A percentile compares a stretch with the other conserved stretches of the same genome.
phyloP scores from a whole-genome alignment of 2,888 invertebrate genomes.

The Archips crataeganus region DNA sequence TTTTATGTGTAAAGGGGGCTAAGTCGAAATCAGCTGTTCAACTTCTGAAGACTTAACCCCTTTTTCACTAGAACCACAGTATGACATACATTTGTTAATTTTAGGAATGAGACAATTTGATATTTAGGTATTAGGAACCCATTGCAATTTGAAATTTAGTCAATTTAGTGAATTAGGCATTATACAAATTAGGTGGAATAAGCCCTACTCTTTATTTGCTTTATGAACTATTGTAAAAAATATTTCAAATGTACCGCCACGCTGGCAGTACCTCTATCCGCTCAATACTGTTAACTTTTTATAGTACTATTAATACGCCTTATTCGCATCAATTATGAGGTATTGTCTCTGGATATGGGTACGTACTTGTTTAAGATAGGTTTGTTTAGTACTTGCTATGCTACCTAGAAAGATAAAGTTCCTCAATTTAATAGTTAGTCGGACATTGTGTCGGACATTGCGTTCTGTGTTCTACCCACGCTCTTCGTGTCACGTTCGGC shows the following conservation, averaged over 20 bases:
- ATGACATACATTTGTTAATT: no score
- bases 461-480: conserved; percentile 3
- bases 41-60: no score
- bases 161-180: no score
- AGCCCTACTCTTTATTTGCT: no score
- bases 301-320: conserved; percentile 31
- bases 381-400: neutral
- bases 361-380: neutral
- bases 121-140: no score
- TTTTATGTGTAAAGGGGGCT: no score
- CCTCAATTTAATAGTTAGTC: neutral
- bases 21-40: no score
- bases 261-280: neutral
- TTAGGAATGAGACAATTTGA: no score
- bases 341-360: conserved; percentile 26
- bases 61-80: no score
- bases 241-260: conserved; percentile 3
- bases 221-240: neutral
- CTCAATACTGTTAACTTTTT: conserved; percentile 17
- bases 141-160: no score
- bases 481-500: neutral
- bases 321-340: conserved; percentile 25
- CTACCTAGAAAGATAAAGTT: conserved; percentile 1
- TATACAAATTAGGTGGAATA: no score
- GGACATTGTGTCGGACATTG: neutral